A percentile compares a stretch with the other conserved stretches of the same genome.
Conservation (phyloP, 2,113 vertebrate species). For the Platichthys flesus region DNA sequence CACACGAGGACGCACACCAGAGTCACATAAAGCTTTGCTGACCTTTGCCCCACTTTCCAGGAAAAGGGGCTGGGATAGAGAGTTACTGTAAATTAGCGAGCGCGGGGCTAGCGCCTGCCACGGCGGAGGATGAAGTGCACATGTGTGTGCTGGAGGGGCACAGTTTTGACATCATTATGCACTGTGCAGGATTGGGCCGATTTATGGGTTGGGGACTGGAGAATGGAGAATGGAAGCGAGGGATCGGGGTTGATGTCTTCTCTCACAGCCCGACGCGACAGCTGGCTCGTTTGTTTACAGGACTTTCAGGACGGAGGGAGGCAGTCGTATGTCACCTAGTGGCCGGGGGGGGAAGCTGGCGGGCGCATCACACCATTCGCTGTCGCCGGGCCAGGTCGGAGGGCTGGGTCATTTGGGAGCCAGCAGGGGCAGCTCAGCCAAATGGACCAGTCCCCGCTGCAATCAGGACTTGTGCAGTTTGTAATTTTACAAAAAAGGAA, state of each 20-base stretch:
- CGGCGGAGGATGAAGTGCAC: conserved; percentile 5
- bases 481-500: neutral
- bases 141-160: conserved; percentile 4
- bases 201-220: conserved; percentile 8
- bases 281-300: conserved; percentile 44
- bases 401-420: conserved; percentile 40
- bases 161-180: conserved; percentile 15
- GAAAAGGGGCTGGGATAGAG: conserved; percentile 12
- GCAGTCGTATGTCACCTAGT: conserved; percentile 28
- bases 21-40: conserved; percentile 32
- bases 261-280: conserved; percentile 1
- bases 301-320: conserved; percentile 28
- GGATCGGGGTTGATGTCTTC: conserved; percentile 25
- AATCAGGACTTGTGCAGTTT: conserved; percentile 15
- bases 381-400: conserved; percentile 27
- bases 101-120: neutral
- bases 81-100: conserved; percentile 34
- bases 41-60: conserved; percentile 65
- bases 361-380: conserved; percentile 21
- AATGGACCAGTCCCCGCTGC: neutral
- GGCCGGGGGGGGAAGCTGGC: conserved; percentile 20
- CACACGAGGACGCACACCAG: conserved; percentile 21
- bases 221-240: conserved; percentile 4
- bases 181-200: conserved; percentile 10
- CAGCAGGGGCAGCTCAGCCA: conserved; percentile 21